Evolutionary conservation across 92 coral and sea anemone genomes (phyloP), one percentile per base, ranked within the genome.

Genomic region (Parazoanthus atlanticus): DNA sequence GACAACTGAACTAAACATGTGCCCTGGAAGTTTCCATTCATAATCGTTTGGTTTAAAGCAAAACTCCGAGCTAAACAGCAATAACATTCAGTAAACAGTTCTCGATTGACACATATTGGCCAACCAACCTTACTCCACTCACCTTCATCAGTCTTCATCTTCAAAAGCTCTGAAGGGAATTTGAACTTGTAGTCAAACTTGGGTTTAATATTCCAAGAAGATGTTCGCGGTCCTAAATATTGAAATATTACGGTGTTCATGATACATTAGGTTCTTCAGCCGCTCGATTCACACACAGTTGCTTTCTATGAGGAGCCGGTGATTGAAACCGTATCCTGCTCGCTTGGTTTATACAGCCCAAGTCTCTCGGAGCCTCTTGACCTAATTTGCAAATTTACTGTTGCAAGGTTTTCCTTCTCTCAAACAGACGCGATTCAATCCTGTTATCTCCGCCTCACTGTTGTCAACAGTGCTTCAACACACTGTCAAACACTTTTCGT

Each of bases 171-270:
- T 43, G 79, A 43, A 43, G 87, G 78, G 33, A 69, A 46, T 71
- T 52, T 84, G 32, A 84, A 43, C 25, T 83, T 83, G 61, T 52
- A 52, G 58, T 83, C 86, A 40, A 83, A 69, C 36, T 28, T 84
- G 8, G 87, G 87, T 31, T 70, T 84, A 9, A 84, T 84, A 16
- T 84, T 84, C 87, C 78, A 84, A 13, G 78, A 84, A 1, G 87
- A 46, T 17, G 78, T 70, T 15, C 87, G 58, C 29, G 87, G 87
- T 43, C 74, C 87, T 84, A 84, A 71, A 84, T 84, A 84, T 36
- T 84, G 87, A 52, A 84, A 84, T 84, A 84, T 69, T 47, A 84
- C 58, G 43, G 87, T 84, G 41, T 46, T 84, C 87, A 84, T 84
- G 26, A 41, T 70, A 84, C 67, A 84, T 84, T 6, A 3, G 65